These are phyloP conservation scores for Noctua janthina DNA, from an alignment of 2,888 invertebrate genomes.

Conservation along the genomic window DNA sequence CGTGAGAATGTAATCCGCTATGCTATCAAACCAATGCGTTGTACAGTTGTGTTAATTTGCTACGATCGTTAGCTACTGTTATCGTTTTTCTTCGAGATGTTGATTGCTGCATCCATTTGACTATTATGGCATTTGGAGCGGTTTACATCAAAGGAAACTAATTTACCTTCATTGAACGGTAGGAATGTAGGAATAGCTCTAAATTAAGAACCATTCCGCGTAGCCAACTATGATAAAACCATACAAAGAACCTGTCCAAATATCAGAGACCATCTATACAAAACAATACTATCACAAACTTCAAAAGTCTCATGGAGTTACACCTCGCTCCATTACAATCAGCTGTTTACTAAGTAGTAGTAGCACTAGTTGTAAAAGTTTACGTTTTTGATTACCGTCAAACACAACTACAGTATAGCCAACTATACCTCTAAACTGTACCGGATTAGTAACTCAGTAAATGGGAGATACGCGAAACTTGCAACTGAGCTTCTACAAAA, in stretches of 20 bases:
- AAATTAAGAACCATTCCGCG: neutral
- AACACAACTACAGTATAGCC: neutral
- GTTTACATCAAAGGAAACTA: conserved; percentile 7
- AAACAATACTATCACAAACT: neutral
- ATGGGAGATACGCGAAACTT: neutral
- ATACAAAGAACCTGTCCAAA: neutral
- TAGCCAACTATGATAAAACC: neutral
- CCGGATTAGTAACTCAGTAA: conserved; percentile 13
- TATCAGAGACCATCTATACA: neutral
- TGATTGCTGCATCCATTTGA: conserved; percentile 44
- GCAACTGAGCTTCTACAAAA: too few relatives aligned
- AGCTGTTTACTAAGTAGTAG: conserved; percentile 29
- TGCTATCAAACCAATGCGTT: conserved; percentile 48
- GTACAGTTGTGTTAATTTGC: conserved; percentile 63
- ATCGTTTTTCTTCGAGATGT: conserved; percentile 43
- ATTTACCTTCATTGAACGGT: neutral
- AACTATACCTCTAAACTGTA: conserved; percentile 8
- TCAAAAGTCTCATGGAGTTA: neutral
- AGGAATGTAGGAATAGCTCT: neutral
- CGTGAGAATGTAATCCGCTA: conserved; percentile 61
- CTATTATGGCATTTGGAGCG: conserved; percentile 22
- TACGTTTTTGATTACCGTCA: conserved; percentile 2
- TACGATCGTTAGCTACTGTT: conserved; percentile 62
- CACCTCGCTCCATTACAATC: conserved; percentile 6
- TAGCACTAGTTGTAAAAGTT: neutral